Base-by-base conservation (phyloP, 2,113 vertebrate genomes). In the Lucifuga dentata region DNA sequence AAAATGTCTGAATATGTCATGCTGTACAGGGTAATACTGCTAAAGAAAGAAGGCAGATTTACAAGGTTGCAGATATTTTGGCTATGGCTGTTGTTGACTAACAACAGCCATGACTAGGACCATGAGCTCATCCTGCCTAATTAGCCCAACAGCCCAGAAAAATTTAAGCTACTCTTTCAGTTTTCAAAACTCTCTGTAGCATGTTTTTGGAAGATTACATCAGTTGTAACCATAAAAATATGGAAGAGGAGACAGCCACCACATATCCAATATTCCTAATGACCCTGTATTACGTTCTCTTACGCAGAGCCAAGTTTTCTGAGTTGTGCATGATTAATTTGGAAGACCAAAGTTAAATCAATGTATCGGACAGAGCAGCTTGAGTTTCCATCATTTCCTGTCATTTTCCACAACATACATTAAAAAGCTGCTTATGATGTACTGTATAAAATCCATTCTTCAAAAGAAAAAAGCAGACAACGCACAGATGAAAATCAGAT, bases 301-400 rank as follows among this genome's bases (percentile, higher is more conserved):
- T 11, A 44, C 1, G 8, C 9, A 52, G 29, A 72, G 5, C 9
- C 29, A 17, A 16, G 29, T 49, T 24, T 19, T 29, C 26, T 5
- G 5, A 5, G 26, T 29, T 5, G n/a, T n/a, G 11, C 2, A 43
- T 2, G 5, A 39, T 29, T 57, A 26, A 39, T 66, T 45, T 65
- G 76, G 73, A 88, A 86, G 73, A 86, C 73, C 8, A 38, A 12
- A 9, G 46, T 8, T 12, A 55, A 61, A 48, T n/a, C 11, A 33
- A 3, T 29, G 26, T 29, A 5, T 3, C 3, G 26, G 26, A 29
- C n/a, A n/a, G n/a, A n/a, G n/a, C n/a, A n/a, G n/a, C n/a, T n/a
- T n/a, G n/a, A n/a, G n/a, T n/a, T n/a, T n/a, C n/a, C n/a, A n/a
- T n/a, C n/a, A n/a, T n/a, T n/a, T n/a, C n/a, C n/a, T n/a, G n/a